These are phyloP conservation scores for Typhlomys cinereus DNA, from an alignment of 2,113 vertebrate genomes.

Conservation along the genomic window DNA sequence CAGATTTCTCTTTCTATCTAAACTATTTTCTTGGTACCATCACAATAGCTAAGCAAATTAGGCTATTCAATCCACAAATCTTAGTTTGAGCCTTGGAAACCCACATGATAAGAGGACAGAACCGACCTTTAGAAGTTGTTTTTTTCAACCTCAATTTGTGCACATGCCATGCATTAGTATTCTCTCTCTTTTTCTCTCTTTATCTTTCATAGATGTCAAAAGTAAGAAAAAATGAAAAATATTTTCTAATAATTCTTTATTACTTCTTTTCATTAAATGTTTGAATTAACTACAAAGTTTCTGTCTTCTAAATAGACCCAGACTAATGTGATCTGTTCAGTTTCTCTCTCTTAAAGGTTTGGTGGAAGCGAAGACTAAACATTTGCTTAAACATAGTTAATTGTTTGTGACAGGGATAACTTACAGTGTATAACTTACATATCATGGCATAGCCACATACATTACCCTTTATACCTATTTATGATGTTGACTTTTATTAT, in stretches of 20 bases:
- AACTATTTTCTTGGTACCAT: not conserved
- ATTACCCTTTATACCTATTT: not conserved
- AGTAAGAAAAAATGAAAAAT: too few species aligned
- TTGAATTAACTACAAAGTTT: too few species aligned
- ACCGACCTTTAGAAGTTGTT: too few species aligned
- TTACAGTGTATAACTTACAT: not conserved
- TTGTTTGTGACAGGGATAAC: not conserved
- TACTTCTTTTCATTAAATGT: not conserved
- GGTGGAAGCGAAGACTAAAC: not conserved
- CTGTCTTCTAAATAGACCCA: not conserved
- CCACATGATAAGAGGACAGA: too few species aligned
- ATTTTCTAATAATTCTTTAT: not conserved
- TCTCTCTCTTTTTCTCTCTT: too few species aligned
- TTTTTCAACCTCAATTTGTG: too few species aligned
- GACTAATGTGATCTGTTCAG: not conserved
- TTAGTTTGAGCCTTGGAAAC: too few species aligned
- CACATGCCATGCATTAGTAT: too few species aligned
- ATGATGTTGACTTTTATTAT: not conserved
- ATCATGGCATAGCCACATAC: not conserved
- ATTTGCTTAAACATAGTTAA: not conserved
- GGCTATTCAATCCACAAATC: too few species aligned
- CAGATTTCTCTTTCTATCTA: not conserved
- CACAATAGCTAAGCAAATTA: too few species aligned
- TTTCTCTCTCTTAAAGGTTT: not conserved
- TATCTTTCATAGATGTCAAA: too few species aligned